Base-by-base conservation (phyloP, 2,113 vertebrate genomes). In the Cinclus mexicanus region DNA sequence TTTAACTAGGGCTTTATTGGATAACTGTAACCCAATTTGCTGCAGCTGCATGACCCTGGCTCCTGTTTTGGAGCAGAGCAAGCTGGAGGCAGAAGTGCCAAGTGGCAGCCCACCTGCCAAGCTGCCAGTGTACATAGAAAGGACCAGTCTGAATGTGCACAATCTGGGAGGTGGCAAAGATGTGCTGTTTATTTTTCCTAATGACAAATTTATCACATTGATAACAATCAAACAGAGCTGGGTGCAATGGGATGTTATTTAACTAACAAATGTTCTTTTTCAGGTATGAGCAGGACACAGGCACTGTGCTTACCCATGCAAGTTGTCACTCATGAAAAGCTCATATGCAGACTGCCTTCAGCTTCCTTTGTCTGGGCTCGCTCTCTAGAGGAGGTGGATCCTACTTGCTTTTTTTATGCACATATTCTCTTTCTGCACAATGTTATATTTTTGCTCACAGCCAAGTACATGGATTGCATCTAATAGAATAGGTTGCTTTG, bases 1-100 rank as follows among this genome's bases (percentile, higher is more conserved):
- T 97, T 97, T 96, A 94, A 96, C 94, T 94, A 76, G 94, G 92
- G 63, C 68, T 92, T 93, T 83, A 81, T 89, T 96, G 93, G 92
- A 91, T 89, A 63, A 82, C 83, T 94, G 90, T 90, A 92, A 95
- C 94, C 70, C 81, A 96, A 92, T 78, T 67, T 92, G 87, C 68
- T 69, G 89, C 97, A 97, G 97, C 97, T 98, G 91, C 84, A 60
- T 88, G 76, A 89, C 90, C 78, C 87, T 79, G 50, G 49, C 83
- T 93, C 49, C 25, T 3, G 6, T 93, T 76, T 59, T 63, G 80
- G 85, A 97, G 50, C 3, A 6, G 16, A 84, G 47, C 44, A 83
- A 35, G 46, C 59, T 71, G 75, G 8, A 35, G 61, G 28, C 63
- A 64, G 76, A 41, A 50, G 29, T 56, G 95, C 92, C 94, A 96